Evolutionary conservation across 2,113 vertebrate genomes (phyloP).

Genomic region (Polypterus senegalus): DNA sequence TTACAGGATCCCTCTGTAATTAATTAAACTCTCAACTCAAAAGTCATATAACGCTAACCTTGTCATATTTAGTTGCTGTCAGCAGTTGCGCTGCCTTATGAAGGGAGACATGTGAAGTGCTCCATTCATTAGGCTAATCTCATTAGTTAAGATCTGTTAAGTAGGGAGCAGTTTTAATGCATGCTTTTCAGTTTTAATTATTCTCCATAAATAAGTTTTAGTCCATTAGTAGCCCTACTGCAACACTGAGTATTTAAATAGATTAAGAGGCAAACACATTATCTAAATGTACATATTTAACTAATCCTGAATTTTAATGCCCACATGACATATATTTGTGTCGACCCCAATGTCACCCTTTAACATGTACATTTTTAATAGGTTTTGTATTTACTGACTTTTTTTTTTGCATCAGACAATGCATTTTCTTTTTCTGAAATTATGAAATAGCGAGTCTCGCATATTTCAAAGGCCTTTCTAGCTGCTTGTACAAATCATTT

Average conservation of each 20-base stretch:
- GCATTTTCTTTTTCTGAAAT: too few species aligned
- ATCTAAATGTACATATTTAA: conserved; percentile 61
- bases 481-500: too few species aligned
- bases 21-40: conserved; percentile 35
- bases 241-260: conserved; percentile 39
- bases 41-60: conserved; percentile 51
- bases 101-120: conserved; percentile 42
- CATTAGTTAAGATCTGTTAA: conserved; percentile 72
- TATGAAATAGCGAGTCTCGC: too few species aligned
- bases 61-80: conserved; percentile 62
- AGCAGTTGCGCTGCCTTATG: conserved; percentile 40
- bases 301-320: conserved; percentile 42
- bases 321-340: conserved; percentile 45
- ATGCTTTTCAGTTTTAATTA: conserved; percentile 68
- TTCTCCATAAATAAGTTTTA: conserved; percentile 64
- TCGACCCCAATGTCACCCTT: conserved; percentile 34
- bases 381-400: too few species aligned
- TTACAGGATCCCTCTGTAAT: conserved; percentile 28
- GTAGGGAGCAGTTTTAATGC: conserved; percentile 62
- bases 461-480: too few species aligned
- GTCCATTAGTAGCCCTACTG: conserved; percentile 50
- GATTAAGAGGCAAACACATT: conserved; percentile 53
- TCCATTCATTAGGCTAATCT: conserved; percentile 67
- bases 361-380: neutral
- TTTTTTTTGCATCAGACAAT: too few species aligned